Evolutionary conservation across 2,797 vertebrate genomes (phyloP), one percentile per base, ranked within the genome.

Genomic region (Mormyrops attenuatus): DNA sequence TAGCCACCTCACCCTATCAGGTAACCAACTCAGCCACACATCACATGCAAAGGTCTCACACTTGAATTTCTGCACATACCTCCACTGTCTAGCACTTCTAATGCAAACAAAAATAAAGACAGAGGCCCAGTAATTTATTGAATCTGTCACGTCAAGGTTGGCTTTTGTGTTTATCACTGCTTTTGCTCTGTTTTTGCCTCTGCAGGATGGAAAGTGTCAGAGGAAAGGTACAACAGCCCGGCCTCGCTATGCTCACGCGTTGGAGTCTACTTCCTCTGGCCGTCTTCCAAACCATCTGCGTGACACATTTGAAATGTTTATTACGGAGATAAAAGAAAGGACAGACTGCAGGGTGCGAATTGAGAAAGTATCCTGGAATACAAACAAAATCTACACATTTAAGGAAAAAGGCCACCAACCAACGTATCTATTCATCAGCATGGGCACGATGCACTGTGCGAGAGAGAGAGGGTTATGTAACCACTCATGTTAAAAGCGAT

Each of bases 261-360:
- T 66, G 63, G 22, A 44, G 20, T 86, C 57, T 9, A 55, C 88
- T 85, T 88, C 87, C 90, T 89, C 60, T 90, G 88, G 90, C 87
- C 20, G 9, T 7, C 38, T 15, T 77, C 89, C 88, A 15, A 26
- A 84, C 90, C 88, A 90, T 90, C 88, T 88, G 90, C 41, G 88
- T 88, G 90, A 86, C 90, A 90, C 77, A 88, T 89, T 90, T 86
- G 26, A 77, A 88, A 34, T 69, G 60, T 60, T 80, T 88, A 88
- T 88, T 66, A 55, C 53, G 38, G 77, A 84, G 44, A 53, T 77
- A 85, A 57, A 77, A 30, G 22, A 87, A 44, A 73, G 6, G 17
- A 73, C 26, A 22, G 60, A 20, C 47, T 77, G 47, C 47, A 77
- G 89, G 85, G 85, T 26, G 63, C 22, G 13, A 50, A 44, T 22